Conservation (phyloP, 2,888 invertebrate species). For the Drosophila suboccidentalis region DNA sequence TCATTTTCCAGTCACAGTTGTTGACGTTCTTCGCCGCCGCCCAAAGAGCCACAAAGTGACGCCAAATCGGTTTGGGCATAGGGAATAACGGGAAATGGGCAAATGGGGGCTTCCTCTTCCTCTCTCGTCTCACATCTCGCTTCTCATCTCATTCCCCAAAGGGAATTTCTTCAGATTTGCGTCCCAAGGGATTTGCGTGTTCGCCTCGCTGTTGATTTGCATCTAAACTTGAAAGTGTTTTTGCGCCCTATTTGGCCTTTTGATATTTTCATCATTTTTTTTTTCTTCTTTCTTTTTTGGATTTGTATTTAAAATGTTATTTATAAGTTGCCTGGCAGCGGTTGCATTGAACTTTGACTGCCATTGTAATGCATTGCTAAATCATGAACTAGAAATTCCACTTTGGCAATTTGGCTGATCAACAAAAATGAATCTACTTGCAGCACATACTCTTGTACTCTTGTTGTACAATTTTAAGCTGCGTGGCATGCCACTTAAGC, state of each 20-base stretch:
- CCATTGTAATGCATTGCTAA: conserved; percentile 51
- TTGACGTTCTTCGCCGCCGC: conserved; percentile 70
- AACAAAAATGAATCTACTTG: conserved; percentile 23
- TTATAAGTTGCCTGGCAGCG: conserved; percentile 31
- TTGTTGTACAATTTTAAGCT: conserved; percentile 54
- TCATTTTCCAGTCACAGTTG: conserved; percentile 82
- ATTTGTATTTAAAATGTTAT: conserved; percentile 17
- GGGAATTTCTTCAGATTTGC: conserved; percentile 34
- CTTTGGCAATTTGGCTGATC: conserved; percentile 52
- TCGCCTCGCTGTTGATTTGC: conserved; percentile 53
- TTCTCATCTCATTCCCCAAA: conserved; percentile 14
- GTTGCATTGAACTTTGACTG: conserved; percentile 68
- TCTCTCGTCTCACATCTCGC: conserved; percentile 2
- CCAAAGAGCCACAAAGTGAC: conserved; percentile 50
- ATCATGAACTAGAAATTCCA: conserved; percentile 73
- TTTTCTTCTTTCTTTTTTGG: background rate
- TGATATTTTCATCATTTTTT: conserved; percentile 43
- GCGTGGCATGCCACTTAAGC: conserved; percentile 71
- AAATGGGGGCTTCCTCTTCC: conserved; percentile 35
- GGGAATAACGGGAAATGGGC: conserved; percentile 41
- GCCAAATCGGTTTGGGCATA: conserved; percentile 29
- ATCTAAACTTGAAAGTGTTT: conserved; percentile 68
- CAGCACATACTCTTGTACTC: conserved; percentile 17
- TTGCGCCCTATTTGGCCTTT: conserved; percentile 62
- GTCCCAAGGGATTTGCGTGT: conserved; percentile 54